Conservation (phyloP, 2,113 vertebrate species). For the Amphiprion ocellaris region DNA sequence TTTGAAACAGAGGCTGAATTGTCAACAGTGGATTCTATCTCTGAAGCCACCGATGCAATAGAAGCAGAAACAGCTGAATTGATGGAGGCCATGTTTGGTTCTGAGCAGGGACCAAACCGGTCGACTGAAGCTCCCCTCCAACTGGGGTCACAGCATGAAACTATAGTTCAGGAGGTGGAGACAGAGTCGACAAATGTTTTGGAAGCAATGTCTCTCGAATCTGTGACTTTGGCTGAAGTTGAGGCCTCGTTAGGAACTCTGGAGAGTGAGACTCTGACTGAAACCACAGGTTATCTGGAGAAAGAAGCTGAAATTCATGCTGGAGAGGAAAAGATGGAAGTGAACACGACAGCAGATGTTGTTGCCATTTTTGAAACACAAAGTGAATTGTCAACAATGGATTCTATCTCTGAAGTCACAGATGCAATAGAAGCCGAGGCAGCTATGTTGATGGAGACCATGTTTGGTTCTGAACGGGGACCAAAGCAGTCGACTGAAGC, state of each 20-base stretch:
- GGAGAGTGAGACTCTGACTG: not conserved
- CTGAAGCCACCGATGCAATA: conserved; percentile 15
- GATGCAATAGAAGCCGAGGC: conserved; percentile 28
- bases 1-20: not conserved
- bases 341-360: not conserved
- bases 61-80: conserved; percentile 10
- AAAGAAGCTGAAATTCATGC: conserved; percentile 11
- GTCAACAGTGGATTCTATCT: not conserved
- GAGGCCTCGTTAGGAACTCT: conserved; percentile 4
- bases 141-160: not conserved
- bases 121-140: not conserved
- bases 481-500: not conserved
- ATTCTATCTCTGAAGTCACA: conserved; percentile 10
- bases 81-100: conserved; percentile 10
- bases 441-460: not conserved
- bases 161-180: not conserved
- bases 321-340: not conserved
- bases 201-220: conserved; percentile 27
- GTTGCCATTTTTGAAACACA: not conserved
- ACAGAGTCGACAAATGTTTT: not conserved
- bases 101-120: not conserved
- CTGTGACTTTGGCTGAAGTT: conserved; percentile 22
- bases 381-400: not conserved
- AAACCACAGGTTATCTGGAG: conserved; percentile 19
- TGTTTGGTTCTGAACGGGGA: conserved; percentile 12